Evolutionary conservation across 37 sponge, comb jelly and placozoan species (phyloP), one percentile per base, ranked within the genome.

Genomic region (Spongilla lacustris): DNA sequence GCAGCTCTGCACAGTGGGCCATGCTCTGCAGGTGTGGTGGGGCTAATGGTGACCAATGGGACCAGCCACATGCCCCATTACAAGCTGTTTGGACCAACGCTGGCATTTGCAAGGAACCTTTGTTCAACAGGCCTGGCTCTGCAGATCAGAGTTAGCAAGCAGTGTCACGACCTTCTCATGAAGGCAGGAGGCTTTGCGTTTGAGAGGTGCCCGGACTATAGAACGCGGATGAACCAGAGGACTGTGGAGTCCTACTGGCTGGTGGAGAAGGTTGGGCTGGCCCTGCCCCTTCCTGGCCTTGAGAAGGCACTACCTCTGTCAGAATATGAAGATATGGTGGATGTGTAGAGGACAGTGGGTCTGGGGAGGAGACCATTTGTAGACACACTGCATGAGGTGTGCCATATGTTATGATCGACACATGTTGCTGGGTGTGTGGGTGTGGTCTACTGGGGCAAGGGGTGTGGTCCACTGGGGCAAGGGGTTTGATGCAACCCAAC

Each of bases 161-260:
- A 71, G 34, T 89, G 84, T 71, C 77, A 71, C 14, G 77, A 85
- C 11, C 76, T 95, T 36, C 78, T 95, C 13, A 28, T 37, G 12
- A 21, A 48, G 4, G 76, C 28, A 38, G 87, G 84, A 38, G 85
- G 80, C 3, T 95, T 83, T 79, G 5, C n/a, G 0, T 91, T 95
- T 81, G 95, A 95, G 83, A 70, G 90, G 48, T 91, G 90, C 71
- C 95, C 95, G 11, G 95, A 95, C 48, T 89, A 75, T 36, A 50
- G 46, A 23, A 72, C 34, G 2, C 31, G 78, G 66, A 21, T 27
- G 8, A 58, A 21, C 23, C 36, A 69, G 17, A 86, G 68, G 34
- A 77, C 87, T 0, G 83, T 91, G 36, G 95, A 91, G 77, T 91
- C 95, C 21, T 95, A 91, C 73, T 95, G 95, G 95, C 66, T 95